These are phyloP conservation scores for Oncopeltus fasciatus DNA, from an alignment of 1,140 invertebrate species.

Conservation along the genomic window DNA sequence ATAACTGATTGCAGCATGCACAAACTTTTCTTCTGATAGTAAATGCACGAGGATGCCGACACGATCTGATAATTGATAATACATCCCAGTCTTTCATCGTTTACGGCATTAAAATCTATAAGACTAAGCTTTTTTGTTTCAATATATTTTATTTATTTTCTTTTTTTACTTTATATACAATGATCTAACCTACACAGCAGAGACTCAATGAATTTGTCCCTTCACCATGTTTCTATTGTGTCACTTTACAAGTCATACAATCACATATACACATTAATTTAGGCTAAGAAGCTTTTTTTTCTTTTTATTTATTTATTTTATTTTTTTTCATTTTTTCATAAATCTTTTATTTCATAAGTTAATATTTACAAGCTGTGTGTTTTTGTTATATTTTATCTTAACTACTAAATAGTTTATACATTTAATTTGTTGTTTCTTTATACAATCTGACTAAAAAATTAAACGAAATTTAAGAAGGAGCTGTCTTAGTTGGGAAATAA, in stretches of 20 bases:
- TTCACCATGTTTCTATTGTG: constrained; percentile 13
- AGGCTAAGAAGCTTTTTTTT: constrained; percentile 4
- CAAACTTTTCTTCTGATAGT: neutral
- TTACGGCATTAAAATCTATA: constrained; percentile 3
- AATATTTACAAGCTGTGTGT: neutral
- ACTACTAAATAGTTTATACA: neutral
- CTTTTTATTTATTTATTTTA: too few species aligned
- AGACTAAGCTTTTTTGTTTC: constrained; percentile 11
- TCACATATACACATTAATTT: constrained; percentile 5
- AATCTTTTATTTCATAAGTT: neutral
- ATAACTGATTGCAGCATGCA: constrained; percentile 1
- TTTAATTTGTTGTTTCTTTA: too few species aligned
- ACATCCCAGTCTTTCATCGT: constrained; percentile 16
- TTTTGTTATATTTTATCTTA: neutral
- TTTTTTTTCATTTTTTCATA: too few species aligned
- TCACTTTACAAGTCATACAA: constrained; percentile 15
- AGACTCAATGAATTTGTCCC: constrained; percentile 5
- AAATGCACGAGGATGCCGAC: constrained; percentile 12
- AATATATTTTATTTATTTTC: too few species aligned
- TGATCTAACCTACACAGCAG: constrained; percentile 4
- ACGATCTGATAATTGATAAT: constrained; percentile 11
- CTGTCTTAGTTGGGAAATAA: constrained; percentile 6
- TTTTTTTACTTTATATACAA: neutral
- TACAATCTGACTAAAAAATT: constrained; percentile 5
- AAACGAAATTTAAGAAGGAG: constrained; percentile 6